phyloP scores from a whole-genome alignment of 2,888 invertebrate species.

The Cephonodes hylas region DNA sequence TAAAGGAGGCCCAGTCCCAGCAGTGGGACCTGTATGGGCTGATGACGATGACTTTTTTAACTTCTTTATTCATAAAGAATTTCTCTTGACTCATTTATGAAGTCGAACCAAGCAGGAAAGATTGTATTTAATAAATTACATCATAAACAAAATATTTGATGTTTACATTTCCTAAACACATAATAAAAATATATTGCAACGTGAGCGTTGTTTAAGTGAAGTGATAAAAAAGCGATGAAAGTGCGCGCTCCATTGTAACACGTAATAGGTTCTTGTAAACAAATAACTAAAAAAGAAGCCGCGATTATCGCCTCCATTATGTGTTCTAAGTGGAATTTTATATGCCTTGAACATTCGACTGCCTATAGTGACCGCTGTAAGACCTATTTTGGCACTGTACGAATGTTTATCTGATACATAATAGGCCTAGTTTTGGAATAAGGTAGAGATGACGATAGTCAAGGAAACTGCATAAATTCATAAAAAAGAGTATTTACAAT shows the following conservation, averaged over 20 bases:
- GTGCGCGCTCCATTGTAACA: not conserved
- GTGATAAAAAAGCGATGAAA: not conserved
- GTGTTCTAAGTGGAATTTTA: slow-evolving; percentile 1
- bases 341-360: not conserved
- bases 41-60: too few relatives aligned
- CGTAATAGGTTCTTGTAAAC: not conserved
- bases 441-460: too few relatives aligned
- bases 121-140: too few relatives aligned
- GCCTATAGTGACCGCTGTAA: not conserved
- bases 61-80: too few relatives aligned
- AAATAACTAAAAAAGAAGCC: not conserved
- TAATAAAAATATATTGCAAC: not conserved
- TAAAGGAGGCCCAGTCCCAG: too few relatives aligned
- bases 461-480: too few relatives aligned
- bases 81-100: too few relatives aligned
- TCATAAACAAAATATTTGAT: too few relatives aligned
- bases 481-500: too few relatives aligned
- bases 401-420: not conserved
- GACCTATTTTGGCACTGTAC: not conserved
- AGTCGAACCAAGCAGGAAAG: too few relatives aligned
- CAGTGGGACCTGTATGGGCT: too few relatives aligned
- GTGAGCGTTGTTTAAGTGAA: not conserved
- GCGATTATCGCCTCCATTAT: slow-evolving; percentile 1
- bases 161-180: not conserved
- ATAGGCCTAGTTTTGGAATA: not conserved